Percentiles rank a stretch among this genome's conserved stretches.
phyloP scores from a whole-genome alignment of 1,140 invertebrate species.

The Palaemon carinicauda region DNA sequence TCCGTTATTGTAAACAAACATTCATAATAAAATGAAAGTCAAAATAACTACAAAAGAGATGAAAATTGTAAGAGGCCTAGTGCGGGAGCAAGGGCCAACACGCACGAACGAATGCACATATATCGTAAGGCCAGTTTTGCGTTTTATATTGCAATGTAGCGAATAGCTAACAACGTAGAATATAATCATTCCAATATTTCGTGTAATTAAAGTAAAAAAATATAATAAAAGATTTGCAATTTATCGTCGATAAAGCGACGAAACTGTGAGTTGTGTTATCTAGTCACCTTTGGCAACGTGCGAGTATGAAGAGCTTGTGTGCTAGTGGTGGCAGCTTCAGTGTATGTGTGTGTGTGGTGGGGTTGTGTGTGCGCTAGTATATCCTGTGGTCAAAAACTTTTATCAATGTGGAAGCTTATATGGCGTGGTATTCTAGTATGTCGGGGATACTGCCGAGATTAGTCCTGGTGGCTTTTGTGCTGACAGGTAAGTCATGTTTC shows the following conservation, averaged over 20 bases:
- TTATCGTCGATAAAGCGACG: constrained; percentile 5
- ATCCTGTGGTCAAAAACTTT: constrained; percentile 34
- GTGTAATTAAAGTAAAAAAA: background rate
- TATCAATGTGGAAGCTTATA: constrained; percentile 55
- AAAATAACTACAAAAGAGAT: constrained; percentile 44
- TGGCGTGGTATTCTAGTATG: constrained; percentile 56
- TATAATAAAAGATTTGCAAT: background rate
- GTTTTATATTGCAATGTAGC: constrained; percentile 1
- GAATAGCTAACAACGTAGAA: background rate
- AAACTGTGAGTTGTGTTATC: background rate
- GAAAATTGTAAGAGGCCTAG: constrained; percentile 52
- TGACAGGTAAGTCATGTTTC: constrained; percentile 40
- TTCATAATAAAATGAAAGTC: background rate
- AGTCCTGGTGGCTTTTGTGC: constrained; percentile 52
- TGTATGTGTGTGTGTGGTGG: constrained; percentile 42
- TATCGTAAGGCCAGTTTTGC: constrained; percentile 6
- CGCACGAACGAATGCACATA: constrained; percentile 43
- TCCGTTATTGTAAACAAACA: background rate
- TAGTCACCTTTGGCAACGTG: background rate
- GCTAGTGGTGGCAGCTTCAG: constrained; percentile 39
- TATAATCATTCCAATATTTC: background rate
- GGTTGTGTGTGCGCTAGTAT: constrained; percentile 48
- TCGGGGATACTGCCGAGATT: constrained; percentile 49
- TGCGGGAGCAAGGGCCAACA: constrained; percentile 24
- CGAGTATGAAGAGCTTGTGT: background rate